Base-by-base conservation (phyloP, 2,888 invertebrate genomes). In the Drosophila phalerata region DNA sequence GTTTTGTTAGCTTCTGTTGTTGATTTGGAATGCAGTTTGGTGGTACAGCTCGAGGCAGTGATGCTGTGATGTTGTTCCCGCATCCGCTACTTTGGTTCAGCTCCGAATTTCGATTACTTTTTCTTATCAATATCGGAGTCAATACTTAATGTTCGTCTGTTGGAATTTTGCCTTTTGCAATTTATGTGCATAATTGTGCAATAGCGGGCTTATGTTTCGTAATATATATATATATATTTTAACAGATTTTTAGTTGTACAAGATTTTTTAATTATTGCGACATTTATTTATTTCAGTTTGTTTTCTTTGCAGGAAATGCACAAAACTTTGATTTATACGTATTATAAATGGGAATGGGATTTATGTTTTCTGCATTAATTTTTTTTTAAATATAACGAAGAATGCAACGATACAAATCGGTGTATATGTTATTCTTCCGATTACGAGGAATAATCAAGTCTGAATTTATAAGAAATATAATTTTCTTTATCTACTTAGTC, bases 1-100 rank as follows among this genome's bases (percentile, higher is more conserved):
- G 86, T 84, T 85, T 74, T 84, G 86, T 84, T 79, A 89, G 89
- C 89, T 89, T 89, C 89, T 89, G 89, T 89, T 89, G 86, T 81
- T 85, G 86, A 85, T 84, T 88, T 78, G 82, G 85, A 86, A 88
- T 83, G 82, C 83, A 83, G 87, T 85, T 85, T 79, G 85, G 78
- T 81, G 68, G 77, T 85, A 79, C 70, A 60, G 78, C 85, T 75
- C 56, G 52, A 22, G 66, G 83, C 81, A 47, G 71, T 76, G 62
- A 30, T 28, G 28, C 28, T 30, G 9, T 30, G 30, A 30, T 76
- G 68, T 52, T 74, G 62, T 71, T 75, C 56, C 68, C 83, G 72
- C 81, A 77, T 77, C 74, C 73, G 82, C 74, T 69, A 66, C 75
- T 68, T 73, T 47, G 57, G 55, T 53, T 65, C 48, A 66, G 45